Evolutionary conservation across 2,113 vertebrate species (phyloP), one percentile per base, ranked within the genome.

Genomic region (Clarias gariepinus): DNA sequence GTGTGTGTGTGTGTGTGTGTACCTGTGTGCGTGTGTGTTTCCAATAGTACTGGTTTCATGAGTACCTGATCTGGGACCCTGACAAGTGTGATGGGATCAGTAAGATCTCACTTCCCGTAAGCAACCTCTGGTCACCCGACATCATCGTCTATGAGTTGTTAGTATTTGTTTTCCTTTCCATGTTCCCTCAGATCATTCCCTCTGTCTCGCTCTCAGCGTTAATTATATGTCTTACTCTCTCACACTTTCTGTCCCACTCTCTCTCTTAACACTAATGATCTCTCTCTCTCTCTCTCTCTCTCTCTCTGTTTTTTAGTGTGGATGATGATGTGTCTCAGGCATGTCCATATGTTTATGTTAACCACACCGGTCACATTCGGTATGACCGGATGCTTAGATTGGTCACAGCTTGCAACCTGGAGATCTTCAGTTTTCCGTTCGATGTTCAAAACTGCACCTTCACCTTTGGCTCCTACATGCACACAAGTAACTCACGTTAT

Each of bases 361-460:
- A 94, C 91, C 94, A 96, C 90, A 94, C 94, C 0, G 96, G 96
- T 28, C 93, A 89, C 89, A 95, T 96, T 69, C 93, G 94, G 71
- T 96, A 95, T 33, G 93, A 96, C 87, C 90, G 94, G 82, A 96
- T 96, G 91, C 87, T 95, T 88, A 89, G 93, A 23, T 94, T 96
- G 0, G 95, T 96, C 87, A 96, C 95, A 3, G 92, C 95, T 89
- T 97, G 95, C 89, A 96, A 96, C 90, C 93, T 96, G 90, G 88
- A 96, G 84, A 95, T 95, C 91, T 96, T 95, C 92, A 96, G 93
- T 90, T 97, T 96, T 85, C 96, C 96, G 7, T 96, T 96, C 77
- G 96, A 96, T 9, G 91, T 96, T 82, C 95, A 96, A 91, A 96
- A 96, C 84, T 96, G 95, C 89, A 93, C 94, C 7, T 93, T 96